Percentiles rank a stretch among this genome's conserved stretches.
Conservation (phyloP, 2,888 invertebrate genomes). For the Eupithecia subfuscata region DNA sequence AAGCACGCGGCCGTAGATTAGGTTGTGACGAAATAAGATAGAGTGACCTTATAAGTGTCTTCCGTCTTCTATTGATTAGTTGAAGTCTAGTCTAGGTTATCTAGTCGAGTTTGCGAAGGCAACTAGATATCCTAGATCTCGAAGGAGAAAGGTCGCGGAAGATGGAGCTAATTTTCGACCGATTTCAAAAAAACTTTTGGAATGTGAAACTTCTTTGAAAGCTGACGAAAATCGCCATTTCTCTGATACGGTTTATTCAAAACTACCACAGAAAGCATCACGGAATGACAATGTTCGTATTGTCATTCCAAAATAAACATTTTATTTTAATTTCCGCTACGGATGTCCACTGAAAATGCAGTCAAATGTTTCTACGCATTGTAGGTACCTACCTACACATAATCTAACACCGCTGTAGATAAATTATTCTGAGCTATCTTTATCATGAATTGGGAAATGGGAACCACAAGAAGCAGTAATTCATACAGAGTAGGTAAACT, state of each 20-base stretch:
- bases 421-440: background rate
- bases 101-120: background rate
- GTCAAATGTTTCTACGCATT: background rate
- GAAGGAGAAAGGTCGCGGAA: background rate
- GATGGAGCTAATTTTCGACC: background rate
- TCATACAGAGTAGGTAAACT: background rate
- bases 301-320: background rate
- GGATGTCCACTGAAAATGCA: background rate
- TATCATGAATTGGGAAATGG: background rate
- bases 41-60: background rate
- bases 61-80: background rate
- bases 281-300: background rate
- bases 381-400: too few relatives aligned
- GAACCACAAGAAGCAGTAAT: background rate
- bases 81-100: background rate
- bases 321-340: background rate
- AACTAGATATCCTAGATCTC: background rate
- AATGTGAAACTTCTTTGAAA: background rate
- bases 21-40: conserved; percentile 57
- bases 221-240: background rate
- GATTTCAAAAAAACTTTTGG: background rate
- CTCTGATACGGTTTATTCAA: background rate
- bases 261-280: background rate
- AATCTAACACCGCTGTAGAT: background rate
- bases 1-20: conserved; percentile 57